Evolutionary conservation across 2,113 vertebrate genomes (phyloP).

Genomic region (Calcarius ornatus): DNA sequence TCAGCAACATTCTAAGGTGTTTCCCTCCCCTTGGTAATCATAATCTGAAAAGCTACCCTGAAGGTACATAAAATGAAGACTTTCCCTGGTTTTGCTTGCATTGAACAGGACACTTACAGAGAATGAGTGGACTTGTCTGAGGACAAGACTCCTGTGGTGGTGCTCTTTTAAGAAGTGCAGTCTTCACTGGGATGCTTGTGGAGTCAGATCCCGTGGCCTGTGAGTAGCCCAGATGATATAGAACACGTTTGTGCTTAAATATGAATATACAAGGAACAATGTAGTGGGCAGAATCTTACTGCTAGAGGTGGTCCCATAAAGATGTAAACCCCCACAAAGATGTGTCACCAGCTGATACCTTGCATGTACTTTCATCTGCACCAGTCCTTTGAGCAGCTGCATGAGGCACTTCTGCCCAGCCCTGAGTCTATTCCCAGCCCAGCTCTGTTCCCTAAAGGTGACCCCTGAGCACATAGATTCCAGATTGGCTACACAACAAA

Average conservation of each 20-base stretch:
- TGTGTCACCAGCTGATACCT: fast-evolving
- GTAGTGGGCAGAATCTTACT: neutral
- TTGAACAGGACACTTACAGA: neutral
- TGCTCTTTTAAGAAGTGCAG: neutral
- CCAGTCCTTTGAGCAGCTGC: neutral
- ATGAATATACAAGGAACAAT: neutral
- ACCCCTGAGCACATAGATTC: neutral
- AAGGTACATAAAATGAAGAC: neutral
- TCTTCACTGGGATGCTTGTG: neutral
- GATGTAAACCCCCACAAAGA: neutral
- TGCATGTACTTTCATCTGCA: neutral
- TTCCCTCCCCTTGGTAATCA: neutral
- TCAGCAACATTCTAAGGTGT: neutral
- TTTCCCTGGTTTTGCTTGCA: neutral
- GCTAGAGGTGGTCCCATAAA: neutral
- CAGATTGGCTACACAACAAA: neutral
- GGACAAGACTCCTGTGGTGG: neutral
- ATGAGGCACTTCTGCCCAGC: too few species aligned
- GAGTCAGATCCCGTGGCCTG: neutral
- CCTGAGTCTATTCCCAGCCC: neutral
- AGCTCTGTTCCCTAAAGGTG: neutral
- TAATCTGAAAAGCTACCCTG: neutral
- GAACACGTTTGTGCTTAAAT: neutral
- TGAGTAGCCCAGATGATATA: neutral
- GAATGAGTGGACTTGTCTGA: neutral